phyloP scores from a whole-genome alignment of 2,113 vertebrate species.

The Monarcha castaneiventris region DNA sequence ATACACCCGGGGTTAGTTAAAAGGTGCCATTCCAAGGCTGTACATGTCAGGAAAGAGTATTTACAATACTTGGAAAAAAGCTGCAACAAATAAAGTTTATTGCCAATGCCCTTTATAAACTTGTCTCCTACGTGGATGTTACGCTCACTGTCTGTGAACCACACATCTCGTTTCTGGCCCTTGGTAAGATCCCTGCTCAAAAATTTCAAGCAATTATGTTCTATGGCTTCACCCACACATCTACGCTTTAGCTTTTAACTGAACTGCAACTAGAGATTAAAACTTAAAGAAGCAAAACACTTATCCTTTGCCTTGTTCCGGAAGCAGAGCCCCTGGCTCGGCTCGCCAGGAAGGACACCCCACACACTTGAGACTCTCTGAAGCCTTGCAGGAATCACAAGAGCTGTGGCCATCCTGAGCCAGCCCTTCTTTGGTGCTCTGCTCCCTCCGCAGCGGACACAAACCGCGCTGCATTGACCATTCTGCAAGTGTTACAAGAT shows the following conservation, averaged over 20 bases:
- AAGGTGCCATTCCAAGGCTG: slow-evolving; percentile 82
- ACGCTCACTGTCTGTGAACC: slow-evolving; percentile 63
- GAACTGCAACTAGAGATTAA: slow-evolving; percentile 45
- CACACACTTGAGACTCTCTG: not conserved
- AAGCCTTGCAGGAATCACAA: not conserved
- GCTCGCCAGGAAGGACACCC: not conserved
- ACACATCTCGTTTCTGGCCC: slow-evolving; percentile 73
- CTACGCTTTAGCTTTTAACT: slow-evolving; percentile 48
- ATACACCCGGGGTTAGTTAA: slow-evolving; percentile 76
- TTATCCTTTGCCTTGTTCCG: slow-evolving; percentile 9
- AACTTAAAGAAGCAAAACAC: slow-evolving; percentile 2
- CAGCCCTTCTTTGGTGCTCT: slow-evolving; percentile 47
- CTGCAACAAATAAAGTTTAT: slow-evolving; percentile 94
- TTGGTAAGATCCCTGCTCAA: slow-evolving; percentile 76
- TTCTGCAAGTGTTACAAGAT: not conserved
- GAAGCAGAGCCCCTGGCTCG: not conserved
- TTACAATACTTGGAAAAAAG: slow-evolving; percentile 86
- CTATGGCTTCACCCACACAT: slow-evolving; percentile 78
- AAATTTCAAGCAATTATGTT: slow-evolving; percentile 68
- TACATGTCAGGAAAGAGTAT: slow-evolving; percentile 77
- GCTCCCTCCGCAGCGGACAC: not conserved
- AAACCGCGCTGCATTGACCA: not conserved
- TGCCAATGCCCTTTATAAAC: slow-evolving; percentile 92
- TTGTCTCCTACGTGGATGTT: slow-evolving; percentile 51
- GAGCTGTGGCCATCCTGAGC: not conserved